phyloP scores from a whole-genome alignment of 2,113 vertebrate genomes.

The Circaetus cinerascens region DNA sequence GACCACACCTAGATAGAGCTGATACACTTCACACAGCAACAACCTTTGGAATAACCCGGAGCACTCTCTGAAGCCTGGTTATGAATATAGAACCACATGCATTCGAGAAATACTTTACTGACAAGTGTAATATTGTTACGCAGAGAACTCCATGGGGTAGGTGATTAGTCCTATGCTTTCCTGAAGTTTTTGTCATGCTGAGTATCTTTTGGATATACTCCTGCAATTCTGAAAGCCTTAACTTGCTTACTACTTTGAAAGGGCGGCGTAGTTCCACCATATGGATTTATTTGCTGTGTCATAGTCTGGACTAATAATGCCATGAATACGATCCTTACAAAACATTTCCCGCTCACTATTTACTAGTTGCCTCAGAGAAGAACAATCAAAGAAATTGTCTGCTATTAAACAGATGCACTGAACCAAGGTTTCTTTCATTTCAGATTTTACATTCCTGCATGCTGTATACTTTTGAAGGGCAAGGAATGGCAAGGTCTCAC shows the following conservation, averaged over 20 bases:
- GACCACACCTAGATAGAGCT: neutral
- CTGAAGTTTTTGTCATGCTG: neutral
- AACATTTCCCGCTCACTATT: neutral
- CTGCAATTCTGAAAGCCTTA: neutral
- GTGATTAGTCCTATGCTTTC: no score
- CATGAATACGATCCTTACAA: neutral
- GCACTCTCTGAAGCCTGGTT: neutral
- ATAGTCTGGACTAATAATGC: neutral
- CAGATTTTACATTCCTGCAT: neutral
- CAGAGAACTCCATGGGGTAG: neutral
- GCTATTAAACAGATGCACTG: neutral
- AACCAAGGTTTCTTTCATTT: neutral
- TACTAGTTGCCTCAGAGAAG: neutral
- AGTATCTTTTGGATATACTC: neutral
- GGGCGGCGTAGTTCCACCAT: neutral
- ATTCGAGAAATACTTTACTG: neutral
- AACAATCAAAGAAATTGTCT: neutral
- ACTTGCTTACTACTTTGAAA: neutral
- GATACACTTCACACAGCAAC: neutral
- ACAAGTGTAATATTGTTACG: neutral
- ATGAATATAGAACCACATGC: neutral
- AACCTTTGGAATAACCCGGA: neutral
- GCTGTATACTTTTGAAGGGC: neutral
- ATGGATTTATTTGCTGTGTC: neutral
- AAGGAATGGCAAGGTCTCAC: neutral